phyloP scores from a whole-genome alignment of 2,888 invertebrate genomes.

The Esperia sulphurella region DNA sequence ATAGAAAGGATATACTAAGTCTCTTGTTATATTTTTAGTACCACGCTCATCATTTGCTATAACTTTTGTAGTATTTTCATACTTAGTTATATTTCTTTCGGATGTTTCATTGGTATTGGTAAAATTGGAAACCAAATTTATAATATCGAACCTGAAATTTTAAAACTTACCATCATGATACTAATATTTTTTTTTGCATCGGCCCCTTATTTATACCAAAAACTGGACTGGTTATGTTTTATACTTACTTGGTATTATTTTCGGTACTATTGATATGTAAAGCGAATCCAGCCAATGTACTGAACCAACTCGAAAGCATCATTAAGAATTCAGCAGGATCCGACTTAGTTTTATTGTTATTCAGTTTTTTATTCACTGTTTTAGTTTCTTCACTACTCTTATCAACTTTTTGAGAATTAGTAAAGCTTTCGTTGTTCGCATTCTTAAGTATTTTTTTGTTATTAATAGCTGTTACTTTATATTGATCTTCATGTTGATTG shows the following conservation, averaged over 20 bases:
- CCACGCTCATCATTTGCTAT: not conserved
- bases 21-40: conserved; percentile 5
- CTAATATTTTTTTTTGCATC: too few relatives aligned
- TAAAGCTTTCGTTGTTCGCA: not conserved
- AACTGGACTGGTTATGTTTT: not conserved
- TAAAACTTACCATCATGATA: not conserved
- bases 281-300: conserved; percentile 24
- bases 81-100: not conserved
- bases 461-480: not conserved
- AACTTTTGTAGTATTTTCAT: not conserved
- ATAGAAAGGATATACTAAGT: conserved; percentile 30
- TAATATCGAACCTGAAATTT: not conserved
- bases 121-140: not conserved
- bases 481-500: too few relatives aligned
- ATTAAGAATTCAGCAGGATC: conserved; percentile 35
- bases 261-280: conserved; percentile 8
- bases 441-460: not conserved
- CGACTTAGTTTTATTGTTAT: not conserved
- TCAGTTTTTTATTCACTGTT: not conserved
- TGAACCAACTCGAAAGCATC: conserved; percentile 43
- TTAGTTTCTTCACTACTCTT: conserved; percentile 3
- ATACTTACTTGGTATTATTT: conserved; percentile 12
- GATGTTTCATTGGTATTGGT: not conserved
- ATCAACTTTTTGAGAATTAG: not conserved
- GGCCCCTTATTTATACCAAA: too few relatives aligned